Percentiles rank a stretch among this genome's conserved stretches.
phyloP scores from a whole-genome alignment of 1,140 invertebrate species.

The Apis florea region DNA sequence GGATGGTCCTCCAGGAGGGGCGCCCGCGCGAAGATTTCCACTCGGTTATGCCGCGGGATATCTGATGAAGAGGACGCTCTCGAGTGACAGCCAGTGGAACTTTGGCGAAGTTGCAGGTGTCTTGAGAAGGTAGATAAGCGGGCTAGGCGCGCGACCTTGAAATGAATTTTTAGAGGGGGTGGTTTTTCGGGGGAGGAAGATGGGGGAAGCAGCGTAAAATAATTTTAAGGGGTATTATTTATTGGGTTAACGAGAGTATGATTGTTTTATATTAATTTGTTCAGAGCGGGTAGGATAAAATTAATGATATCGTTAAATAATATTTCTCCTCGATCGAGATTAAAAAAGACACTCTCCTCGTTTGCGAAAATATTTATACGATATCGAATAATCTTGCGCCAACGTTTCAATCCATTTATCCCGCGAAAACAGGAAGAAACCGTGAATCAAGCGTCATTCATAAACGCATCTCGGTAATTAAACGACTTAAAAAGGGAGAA shows the following conservation, averaged over 20 bases:
- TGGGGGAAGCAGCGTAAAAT: background rate
- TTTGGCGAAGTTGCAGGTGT: slow-evolving; percentile 50
- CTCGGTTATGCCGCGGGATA: slow-evolving; percentile 63
- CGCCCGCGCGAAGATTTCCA: slow-evolving; percentile 35
- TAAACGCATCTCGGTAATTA: slow-evolving; percentile 24
- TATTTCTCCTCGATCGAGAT: no score
- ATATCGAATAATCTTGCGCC: background rate
- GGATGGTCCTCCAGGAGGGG: slow-evolving; percentile 43
- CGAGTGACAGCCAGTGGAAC: slow-evolving; percentile 70
- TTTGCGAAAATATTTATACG: no score
- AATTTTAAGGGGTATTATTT: background rate
- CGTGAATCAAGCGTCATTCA: slow-evolving; percentile 3
- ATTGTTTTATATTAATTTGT: no score
- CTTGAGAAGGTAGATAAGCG: slow-evolving; percentile 39
- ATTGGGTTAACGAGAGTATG: no score
- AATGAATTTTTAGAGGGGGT: background rate
- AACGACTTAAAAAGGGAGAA: background rate
- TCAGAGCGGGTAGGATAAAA: no score
- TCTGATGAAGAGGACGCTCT: slow-evolving; percentile 75
- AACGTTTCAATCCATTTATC: background rate
- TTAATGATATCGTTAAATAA: no score
- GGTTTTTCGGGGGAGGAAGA: background rate
- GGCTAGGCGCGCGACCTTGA: slow-evolving; percentile 56
- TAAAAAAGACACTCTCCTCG: no score
- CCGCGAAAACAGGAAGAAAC: background rate